Conservation (phyloP, 2,888 invertebrate species). For the Zygogramma bicolorata region DNA sequence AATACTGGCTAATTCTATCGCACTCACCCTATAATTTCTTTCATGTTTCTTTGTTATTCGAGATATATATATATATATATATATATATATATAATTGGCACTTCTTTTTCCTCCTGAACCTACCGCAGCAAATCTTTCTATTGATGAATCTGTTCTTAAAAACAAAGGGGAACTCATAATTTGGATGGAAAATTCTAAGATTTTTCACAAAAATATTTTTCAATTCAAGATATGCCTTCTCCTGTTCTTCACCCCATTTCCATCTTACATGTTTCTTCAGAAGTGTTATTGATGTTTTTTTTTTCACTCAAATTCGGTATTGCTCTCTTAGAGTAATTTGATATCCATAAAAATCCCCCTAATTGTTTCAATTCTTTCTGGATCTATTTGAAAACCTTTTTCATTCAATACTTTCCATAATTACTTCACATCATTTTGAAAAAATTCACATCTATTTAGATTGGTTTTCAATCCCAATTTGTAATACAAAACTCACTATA, state of each 20-base stretch:
- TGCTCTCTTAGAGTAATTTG: conserved; percentile 26
- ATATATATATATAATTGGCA: conserved; percentile 15
- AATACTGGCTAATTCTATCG: conserved; percentile 20
- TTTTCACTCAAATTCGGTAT: conserved; percentile 15
- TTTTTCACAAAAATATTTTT: no score
- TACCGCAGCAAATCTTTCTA: conserved; percentile 12
- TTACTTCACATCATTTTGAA: no score
- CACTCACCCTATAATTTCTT: conserved; percentile 10
- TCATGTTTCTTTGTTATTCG: conserved; percentile 8
- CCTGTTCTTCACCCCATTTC: conserved; percentile 17
- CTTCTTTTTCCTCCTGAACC: not conserved
- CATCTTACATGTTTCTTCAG: conserved; percentile 26
- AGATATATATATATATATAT: conserved; percentile 8
- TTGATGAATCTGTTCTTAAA: conserved; percentile 19
- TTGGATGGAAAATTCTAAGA: conserved; percentile 17
- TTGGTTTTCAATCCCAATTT: no score
- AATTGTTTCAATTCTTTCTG: not conserved
- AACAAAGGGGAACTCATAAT: conserved; percentile 9
- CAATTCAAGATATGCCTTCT: conserved; percentile 17
- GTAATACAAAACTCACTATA: no score
- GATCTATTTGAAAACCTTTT: no score
- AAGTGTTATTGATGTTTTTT: conserved; percentile 10
- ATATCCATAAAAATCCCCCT: conserved; percentile 27
- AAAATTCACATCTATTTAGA: no score
- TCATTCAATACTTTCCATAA: no score